phyloP scores from a whole-genome alignment of 2,797 vertebrate genomes.

The Novumbra hubbsi region DNA sequence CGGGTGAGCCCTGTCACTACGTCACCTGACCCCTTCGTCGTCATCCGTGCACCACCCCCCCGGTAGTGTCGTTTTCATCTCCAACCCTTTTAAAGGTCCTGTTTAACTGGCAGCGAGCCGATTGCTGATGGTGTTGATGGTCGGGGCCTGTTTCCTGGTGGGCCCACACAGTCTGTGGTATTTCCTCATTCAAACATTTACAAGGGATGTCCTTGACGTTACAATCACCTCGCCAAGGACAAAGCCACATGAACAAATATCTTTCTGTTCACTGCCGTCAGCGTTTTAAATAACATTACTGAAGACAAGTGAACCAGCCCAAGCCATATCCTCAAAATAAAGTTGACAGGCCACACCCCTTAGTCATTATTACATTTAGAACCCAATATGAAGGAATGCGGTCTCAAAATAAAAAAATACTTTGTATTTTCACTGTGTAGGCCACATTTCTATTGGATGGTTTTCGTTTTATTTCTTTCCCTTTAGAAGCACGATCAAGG shows the following conservation, averaged over 20 bases:
- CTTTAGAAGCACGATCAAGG: slow-evolving; percentile 84
- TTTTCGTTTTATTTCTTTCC: slow-evolving; percentile 7
- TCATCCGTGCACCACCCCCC: neutral
- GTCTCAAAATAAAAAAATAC: no score
- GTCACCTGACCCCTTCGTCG: neutral
- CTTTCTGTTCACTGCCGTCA: no score
- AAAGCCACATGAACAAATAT: neutral
- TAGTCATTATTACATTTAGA: no score
- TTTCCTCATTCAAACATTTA: neutral
- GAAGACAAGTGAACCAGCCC: no score
- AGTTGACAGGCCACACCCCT: no score
- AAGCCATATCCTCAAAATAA: no score
- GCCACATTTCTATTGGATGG: neutral
- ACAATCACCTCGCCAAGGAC: neutral
- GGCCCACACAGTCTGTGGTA: neutral
- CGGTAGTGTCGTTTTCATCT: neutral
- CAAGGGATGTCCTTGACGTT: neutral
- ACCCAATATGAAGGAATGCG: no score
- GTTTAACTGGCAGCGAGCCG: neutral
- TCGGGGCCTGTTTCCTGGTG: neutral
- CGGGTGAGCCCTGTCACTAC: neutral
- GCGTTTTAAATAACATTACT: no score
- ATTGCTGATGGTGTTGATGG: neutral
- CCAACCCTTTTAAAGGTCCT: neutral
- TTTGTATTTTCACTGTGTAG: no score